Percentiles rank a stretch among this genome's conserved stretches.
phyloP scores from a whole-genome alignment of 2,797 vertebrate species.

The Mastacembelus armatus region DNA sequence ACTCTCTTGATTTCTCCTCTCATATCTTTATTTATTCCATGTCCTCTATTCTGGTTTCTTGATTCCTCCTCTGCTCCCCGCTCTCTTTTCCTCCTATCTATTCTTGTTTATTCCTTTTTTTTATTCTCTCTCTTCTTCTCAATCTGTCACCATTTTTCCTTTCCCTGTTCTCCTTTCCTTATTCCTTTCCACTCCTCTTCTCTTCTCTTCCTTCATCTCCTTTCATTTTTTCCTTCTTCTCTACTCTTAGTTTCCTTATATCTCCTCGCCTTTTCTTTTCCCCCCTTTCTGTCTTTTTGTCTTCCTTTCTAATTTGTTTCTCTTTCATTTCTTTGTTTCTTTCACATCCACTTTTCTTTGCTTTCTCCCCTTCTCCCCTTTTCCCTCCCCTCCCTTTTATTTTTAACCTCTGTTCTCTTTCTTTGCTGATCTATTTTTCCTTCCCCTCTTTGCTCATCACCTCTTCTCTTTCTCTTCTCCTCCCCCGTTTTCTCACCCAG shows the following conservation, averaged over 20 bases:
- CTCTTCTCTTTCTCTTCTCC: not conserved
- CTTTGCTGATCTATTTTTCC: not conserved
- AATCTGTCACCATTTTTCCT: too few relatives aligned
- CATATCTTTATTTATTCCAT: too few relatives aligned
- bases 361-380: not conserved
- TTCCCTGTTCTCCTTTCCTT: not conserved
- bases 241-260: not conserved
- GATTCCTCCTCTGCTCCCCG: too few relatives aligned
- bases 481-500: slow-evolving; percentile 3
- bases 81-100: too few relatives aligned
- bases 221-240: not conserved
- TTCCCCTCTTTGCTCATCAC: not conserved
- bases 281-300: not conserved
- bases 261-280: not conserved
- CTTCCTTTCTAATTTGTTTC: too few relatives aligned
- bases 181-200: not conserved
- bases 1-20: too few relatives aligned
- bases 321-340: too few relatives aligned
- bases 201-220: not conserved
- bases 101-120: too few relatives aligned
- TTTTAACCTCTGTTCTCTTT: slow-evolving; percentile 3
- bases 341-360: too few relatives aligned
- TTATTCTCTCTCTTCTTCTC: too few relatives aligned
- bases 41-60: too few relatives aligned
- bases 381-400: not conserved